Evolutionary conservation across 2,113 vertebrate genomes (phyloP), one percentile per base, ranked within the genome.

Genomic region (Pseudonaja textilis): DNA sequence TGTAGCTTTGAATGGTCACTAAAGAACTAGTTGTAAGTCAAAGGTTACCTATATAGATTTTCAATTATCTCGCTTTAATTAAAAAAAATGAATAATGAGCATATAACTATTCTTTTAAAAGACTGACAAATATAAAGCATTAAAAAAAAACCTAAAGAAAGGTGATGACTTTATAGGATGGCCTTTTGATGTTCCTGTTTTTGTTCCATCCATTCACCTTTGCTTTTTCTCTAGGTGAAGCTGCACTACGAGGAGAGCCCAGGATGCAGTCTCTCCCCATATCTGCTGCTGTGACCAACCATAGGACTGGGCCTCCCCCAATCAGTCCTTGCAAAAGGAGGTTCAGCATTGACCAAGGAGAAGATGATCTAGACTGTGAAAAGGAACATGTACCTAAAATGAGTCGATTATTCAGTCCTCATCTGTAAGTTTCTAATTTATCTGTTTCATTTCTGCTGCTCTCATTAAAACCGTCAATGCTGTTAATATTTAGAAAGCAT

Each of bases 281-380:
- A 94, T 98, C 98, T 47, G 98, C 99, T 8, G 97, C 98, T 50
- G 97, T 98, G 93, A 97, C 97, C 97, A 98, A 97, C 96, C 99
- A 99, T 96, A 98, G 99, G 94, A 99, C 99, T 0, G 99, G 98
- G 61, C 99, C 99, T 61, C 99, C 99, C 74, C 99, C 99, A 87
- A 99, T 99, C 97, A 99, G 99, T 97, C 99, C 99, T 95, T 98
- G 97, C 97, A 99, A 99, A 98, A 98, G 99, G 96, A 99, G 98
- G 97, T 98, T 98, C 97, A 98, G 98, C 92, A 96, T 98, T 95
- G 99, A 99, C 95, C 98, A 98, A 56, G 98, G 97, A 29, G 99
- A 99, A 4, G 98, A 98, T 5, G 98, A 98, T 96, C 97, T 99
- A 90, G 98, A 99, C 97, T 98, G 98, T 96, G 99, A 99, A 96